These are phyloP conservation scores for Festucalex cinctus DNA, from an alignment of 2,113 vertebrate genomes.

Conservation along the genomic window DNA sequence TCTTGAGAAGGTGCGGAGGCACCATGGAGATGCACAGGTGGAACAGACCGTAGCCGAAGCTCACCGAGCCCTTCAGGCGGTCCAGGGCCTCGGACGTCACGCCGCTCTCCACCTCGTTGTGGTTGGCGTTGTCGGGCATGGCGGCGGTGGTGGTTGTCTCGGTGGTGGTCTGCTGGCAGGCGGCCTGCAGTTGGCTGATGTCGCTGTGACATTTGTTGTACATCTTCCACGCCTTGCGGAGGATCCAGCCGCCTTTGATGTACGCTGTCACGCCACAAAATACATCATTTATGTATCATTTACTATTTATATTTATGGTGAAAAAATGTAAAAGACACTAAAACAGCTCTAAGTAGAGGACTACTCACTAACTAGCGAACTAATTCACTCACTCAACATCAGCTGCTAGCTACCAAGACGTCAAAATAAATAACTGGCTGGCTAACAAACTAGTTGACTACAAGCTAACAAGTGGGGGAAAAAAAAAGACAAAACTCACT, in stretches of 20 bases:
- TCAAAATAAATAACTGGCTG: too few relatives aligned
- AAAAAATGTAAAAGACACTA: not conserved
- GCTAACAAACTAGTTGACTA: too few relatives aligned
- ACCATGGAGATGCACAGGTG: slow-evolving; percentile 99
- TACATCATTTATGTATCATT: too few relatives aligned
- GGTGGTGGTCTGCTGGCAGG: slow-evolving; percentile 79
- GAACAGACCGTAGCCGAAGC: slow-evolving; percentile 97
- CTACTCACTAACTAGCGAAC: not conserved
- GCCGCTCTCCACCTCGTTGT: slow-evolving; percentile 80
- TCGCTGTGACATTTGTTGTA: slow-evolving; percentile 98
- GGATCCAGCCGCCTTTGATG: slow-evolving; percentile 99
- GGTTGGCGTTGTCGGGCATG: slow-evolving; percentile 86
- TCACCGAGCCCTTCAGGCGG: slow-evolving; percentile 97
- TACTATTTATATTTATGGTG: not conserved
- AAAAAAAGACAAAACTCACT: too few relatives aligned
- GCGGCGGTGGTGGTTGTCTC: slow-evolving; percentile 82
- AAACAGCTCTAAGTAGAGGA: not conserved
- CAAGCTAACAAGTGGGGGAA: too few relatives aligned
- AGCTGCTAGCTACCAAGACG: too few relatives aligned
- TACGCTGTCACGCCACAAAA: slow-evolving; percentile 76
- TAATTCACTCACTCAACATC: not conserved
- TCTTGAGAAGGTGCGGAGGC: slow-evolving; percentile 98
- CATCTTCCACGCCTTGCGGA: slow-evolving; percentile 99
- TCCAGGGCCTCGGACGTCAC: slow-evolving; percentile 89
- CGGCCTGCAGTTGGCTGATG: slow-evolving; percentile 91